Base-by-base conservation (phyloP, 2,888 invertebrate genomes). In the Sesia bembeciformis region DNA sequence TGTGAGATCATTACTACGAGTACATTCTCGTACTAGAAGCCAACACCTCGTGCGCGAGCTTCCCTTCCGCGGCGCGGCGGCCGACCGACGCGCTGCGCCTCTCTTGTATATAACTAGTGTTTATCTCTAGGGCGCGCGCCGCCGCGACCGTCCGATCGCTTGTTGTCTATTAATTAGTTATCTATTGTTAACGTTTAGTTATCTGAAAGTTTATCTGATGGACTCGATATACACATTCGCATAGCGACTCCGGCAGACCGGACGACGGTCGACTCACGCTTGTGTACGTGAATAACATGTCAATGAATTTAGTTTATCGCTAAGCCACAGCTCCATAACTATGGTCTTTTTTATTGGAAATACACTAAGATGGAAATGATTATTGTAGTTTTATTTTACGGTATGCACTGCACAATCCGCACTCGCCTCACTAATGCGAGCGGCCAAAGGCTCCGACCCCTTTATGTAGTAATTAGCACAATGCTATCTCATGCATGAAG, bases 161-260 rank as follows among this genome's bases (percentile, higher is more conserved):
- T 49, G 6, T 49, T 8, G 49, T 49, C 8, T 49, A n/a, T 2
- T 23, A 23, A 8, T 23, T 23, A n/a, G 62, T 68, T 68, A 70
- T 69, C 64, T 63, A 63, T 77, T 78, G 82, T 83, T 83, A 70
- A 80, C 60, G 78, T 81, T 83, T 83, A 23, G 76, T 83, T 81
- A 82, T 75, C 60, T 58, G 60, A 40, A 23, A 2, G 23, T 23
- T n/a, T n/a, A n/a, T n/a, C n/a, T n/a, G n/a, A n/a, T n/a, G n/a
- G n/a, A n/a, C n/a, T 23, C 23, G 23, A 23, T 23, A 23, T 23
- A 23, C 23, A 23, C 2, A 23, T 23, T 23, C 23, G 23, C 23
- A 23, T 23, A 23, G 23, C 23, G 23, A 23, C 23, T 23, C 23
- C 23, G 23, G 23, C 23, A 23, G 52, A 49, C 5, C 42, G 42